Base-by-base conservation (phyloP, 2,888 invertebrate species). In the Bombylius major region DNA sequence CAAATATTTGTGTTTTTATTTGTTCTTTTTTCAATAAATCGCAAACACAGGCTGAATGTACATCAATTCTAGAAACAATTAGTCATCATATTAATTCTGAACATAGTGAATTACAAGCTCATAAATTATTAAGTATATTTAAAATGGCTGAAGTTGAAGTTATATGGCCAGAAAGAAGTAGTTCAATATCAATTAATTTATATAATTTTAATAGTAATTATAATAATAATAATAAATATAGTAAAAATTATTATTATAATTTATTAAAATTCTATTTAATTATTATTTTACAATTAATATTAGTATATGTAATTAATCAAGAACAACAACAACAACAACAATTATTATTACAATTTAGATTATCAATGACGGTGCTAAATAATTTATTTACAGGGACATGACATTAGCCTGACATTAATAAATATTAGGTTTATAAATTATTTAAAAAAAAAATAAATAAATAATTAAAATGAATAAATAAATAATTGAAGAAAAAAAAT, bases 61-160 rank as follows among this genome's bases (percentile, higher is more conserved):
- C 86, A 56, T 83, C 85, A 64, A 82, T 89, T 61, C 77, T 92
- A 61, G 87, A 89, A 74, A 81, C 84, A 61, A 82, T 92, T 59
- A 89, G 88, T 69, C 83, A 87, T 60, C 84, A 89, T 67, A 90
- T 93, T 70, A 92, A 91, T 77, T 82, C 85, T 51, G 86, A 87
- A 66, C 85, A 89, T 71, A 85, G 87, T 62, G 88, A 90, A 68
- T 85, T 92, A 63, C 86, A 87, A 68, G 89, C 90, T 52, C 90
- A 92, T 72, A 83, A 89, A 59, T 79, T 91, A 45, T 80, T 92
- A 57, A 92, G 92, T 64, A 90, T 92, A 72, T 89, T 92, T 78
- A 92, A 92, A 78, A 88, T 92, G 78, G 91, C 91, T 54, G 91
- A 91, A 78, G 90, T 92, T 54, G 90, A 91, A 74, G 86, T 90